Percentiles rank a stretch among this genome's conserved stretches.
These are phyloP conservation scores for Meta bourneti DNA, from an alignment of 2,888 invertebrate genomes.

Conservation along the genomic window DNA sequence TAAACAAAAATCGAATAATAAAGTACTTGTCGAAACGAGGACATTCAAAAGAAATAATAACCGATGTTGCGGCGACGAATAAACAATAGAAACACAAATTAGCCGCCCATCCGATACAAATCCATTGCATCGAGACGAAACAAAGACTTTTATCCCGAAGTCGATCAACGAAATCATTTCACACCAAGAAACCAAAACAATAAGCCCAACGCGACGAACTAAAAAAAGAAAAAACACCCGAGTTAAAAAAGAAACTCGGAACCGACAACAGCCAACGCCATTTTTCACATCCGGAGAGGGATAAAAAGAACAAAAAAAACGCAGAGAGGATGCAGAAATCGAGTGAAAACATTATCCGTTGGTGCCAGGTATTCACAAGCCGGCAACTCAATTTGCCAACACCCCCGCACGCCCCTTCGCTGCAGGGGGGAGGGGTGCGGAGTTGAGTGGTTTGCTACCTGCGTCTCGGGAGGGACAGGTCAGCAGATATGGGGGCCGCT, in stretches of 20 bases:
- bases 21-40: too few relatives aligned
- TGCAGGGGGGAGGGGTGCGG: not conserved
- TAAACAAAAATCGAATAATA: too few relatives aligned
- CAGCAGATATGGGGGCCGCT: constrained; percentile 59
- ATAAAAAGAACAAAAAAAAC: not conserved
- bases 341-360: constrained; percentile 54
- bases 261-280: not conserved
- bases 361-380: constrained; percentile 27
- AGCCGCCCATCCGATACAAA: not conserved
- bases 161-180: too few relatives aligned
- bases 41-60: too few relatives aligned
- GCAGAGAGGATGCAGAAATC: constrained; percentile 31
- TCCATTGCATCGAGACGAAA: not conserved
- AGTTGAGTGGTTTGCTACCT: constrained; percentile 8
- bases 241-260: not conserved
- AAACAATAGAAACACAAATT: too few relatives aligned
- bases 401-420: constrained; percentile 2
- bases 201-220: too few relatives aligned
- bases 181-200: too few relatives aligned
- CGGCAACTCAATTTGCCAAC: constrained; percentile 51
- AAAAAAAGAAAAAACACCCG: not conserved
- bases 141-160: not conserved
- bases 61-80: too few relatives aligned
- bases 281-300: not conserved
- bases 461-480: constrained; percentile 65